phyloP scores from a whole-genome alignment of 37 sponge, comb jelly and placozoan genomes.

The Petrosia ficiformis region DNA sequence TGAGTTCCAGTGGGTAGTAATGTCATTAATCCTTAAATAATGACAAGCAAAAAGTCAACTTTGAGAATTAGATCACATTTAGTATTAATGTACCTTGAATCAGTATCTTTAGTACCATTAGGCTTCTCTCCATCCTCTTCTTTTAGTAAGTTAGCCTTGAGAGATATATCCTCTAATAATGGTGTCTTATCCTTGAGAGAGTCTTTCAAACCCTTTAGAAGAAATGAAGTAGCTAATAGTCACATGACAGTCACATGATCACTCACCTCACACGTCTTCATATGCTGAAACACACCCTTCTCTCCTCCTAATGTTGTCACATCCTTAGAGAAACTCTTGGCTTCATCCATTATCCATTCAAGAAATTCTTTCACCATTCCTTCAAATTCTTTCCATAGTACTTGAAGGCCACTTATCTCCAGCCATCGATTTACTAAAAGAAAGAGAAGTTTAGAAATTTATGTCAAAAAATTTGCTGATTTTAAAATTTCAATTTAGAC shows the following conservation, averaged over 20 bases:
- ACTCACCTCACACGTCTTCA: slow-evolving; percentile 52
- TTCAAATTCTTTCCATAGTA: slow-evolving; percentile 51
- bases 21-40: slow-evolving; percentile 43
- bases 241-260: not conserved
- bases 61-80: not conserved
- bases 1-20: slow-evolving; percentile 62
- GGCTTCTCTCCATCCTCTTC: slow-evolving; percentile 52
- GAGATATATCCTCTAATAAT: slow-evolving; percentile 8
- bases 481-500: no score
- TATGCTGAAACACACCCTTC: slow-evolving; percentile 64
- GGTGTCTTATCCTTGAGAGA: slow-evolving; percentile 37
- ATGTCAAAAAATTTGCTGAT: no score
- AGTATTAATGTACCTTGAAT: slow-evolving; percentile 36
- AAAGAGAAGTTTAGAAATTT: not conserved
- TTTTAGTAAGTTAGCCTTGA: slow-evolving; percentile 30
- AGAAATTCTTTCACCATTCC: slow-evolving; percentile 42
- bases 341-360: slow-evolving; percentile 62
- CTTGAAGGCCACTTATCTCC: slow-evolving; percentile 27
- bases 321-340: slow-evolving; percentile 43
- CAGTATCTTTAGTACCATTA: slow-evolving; percentile 73
- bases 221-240: not conserved
- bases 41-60: not conserved
- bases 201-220: slow-evolving; percentile 22
- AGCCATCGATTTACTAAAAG: slow-evolving; percentile 5
- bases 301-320: slow-evolving; percentile 55